Base-by-base conservation (phyloP, 2,113 vertebrate species). In the Galeopterus variegatus region DNA sequence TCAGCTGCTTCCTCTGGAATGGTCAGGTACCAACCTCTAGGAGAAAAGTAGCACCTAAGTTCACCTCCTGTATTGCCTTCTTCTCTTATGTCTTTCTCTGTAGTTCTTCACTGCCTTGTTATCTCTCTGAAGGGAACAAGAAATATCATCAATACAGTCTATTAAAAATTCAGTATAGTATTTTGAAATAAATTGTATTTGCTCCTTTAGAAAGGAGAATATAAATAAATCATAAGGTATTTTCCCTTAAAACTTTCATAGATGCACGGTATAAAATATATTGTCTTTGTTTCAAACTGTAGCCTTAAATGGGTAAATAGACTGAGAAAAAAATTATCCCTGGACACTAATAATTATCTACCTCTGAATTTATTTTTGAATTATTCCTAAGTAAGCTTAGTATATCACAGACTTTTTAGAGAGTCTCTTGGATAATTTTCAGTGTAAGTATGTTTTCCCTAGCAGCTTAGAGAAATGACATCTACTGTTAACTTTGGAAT, bases 131-230 rank as follows among this genome's bases (percentile, higher is more conserved):
- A 93, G 93, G 26, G 19, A 94, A 76, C 91, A 86, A 87, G 52
- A 45, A 91, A 70, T 52, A 70, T 50, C 75, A 89, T 95, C 83
- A 96, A 41, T 97, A 15, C 2, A 65, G 45, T 36, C 8, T 72
- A 58, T 89, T 96, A 90, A 75, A 90, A 95, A 79, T 65, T 36
- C 18, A 93, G 33, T 52, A 54, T 64, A 11, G 36, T 64, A 58
- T 73, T 98, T 77, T 96, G 41, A 94, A 88, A 93, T 91, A 36
- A 86, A 60, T 92, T 93, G 19, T 64, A 87, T 93, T 96, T 92
- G 23, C 58, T 92, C 21, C 93, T 96, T 54, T 77, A 67, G 13
- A 80, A 85, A 92, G 15, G 21, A 50, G 36, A 88, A 58, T 31
- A 79, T 79, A 93, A 77, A 83, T 92, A 92, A 95, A 80, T 77